A percentile compares a stretch with the other conserved stretches of the same genome.
phyloP scores from a whole-genome alignment of 2,888 invertebrate species.

The Polydrusus tereticollis region DNA sequence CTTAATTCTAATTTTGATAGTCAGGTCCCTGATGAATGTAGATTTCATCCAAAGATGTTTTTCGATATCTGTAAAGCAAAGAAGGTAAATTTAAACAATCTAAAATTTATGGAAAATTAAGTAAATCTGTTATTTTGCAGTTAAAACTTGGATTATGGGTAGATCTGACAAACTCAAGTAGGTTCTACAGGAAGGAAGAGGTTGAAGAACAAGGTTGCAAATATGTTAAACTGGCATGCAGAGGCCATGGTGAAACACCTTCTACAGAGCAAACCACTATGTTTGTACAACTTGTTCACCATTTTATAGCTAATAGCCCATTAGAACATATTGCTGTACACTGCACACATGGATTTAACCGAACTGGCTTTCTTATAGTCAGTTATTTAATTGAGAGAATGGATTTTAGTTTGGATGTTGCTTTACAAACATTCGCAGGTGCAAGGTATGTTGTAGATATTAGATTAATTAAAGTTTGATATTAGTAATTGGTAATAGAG shows the following conservation, averaged over 20 bases:
- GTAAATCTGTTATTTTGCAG: slow-evolving; percentile 65
- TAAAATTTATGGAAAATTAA: background rate
- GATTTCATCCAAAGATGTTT: slow-evolving; percentile 91
- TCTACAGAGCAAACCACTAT: slow-evolving; percentile 83
- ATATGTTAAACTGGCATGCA: slow-evolving; percentile 91
- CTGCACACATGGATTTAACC: slow-evolving; percentile 98
- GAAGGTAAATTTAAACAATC: slow-evolving; percentile 71
- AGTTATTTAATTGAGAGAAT: slow-evolving; percentile 90
- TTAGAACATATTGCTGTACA: slow-evolving; percentile 86
- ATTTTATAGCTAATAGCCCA: slow-evolving; percentile 85
- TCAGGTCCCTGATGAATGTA: slow-evolving; percentile 85
- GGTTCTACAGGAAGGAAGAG: slow-evolving; percentile 90
- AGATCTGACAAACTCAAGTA: slow-evolving; percentile 93
- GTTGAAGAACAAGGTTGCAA: slow-evolving; percentile 82
- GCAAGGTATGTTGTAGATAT: slow-evolving; percentile 68
- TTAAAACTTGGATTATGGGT: slow-evolving; percentile 94
- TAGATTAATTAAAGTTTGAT: slow-evolving; percentile 19
- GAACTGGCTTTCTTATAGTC: slow-evolving; percentile 95
- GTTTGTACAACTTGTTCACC: slow-evolving; percentile 86
- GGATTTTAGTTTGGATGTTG: slow-evolving; percentile 88
- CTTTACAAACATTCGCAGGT: slow-evolving; percentile 81
- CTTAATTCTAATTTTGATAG: slow-evolving; percentile 85
- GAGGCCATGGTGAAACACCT: slow-evolving; percentile 95
- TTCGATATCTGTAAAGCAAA: slow-evolving; percentile 82
- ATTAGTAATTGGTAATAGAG: too few species aligned